Conservation (phyloP, 2,888 invertebrate species). For the Tenthredo distinguenda region DNA sequence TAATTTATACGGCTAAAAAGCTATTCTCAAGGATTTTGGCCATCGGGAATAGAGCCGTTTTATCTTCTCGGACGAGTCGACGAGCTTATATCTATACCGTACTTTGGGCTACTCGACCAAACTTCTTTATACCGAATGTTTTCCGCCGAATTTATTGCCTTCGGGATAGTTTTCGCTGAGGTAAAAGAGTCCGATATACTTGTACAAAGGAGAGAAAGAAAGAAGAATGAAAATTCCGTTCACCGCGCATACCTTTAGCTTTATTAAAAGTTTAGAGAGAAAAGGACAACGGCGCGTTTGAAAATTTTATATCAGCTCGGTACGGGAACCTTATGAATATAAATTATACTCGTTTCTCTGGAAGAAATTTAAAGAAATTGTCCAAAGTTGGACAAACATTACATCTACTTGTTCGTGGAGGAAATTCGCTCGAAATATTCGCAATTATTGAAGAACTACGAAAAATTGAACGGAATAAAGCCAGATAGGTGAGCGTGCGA, state of each 20-base stretch:
- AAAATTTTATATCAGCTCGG: background rate
- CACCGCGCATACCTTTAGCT: background rate
- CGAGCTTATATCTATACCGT: background rate
- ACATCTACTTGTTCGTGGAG: background rate
- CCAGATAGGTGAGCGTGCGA: background rate
- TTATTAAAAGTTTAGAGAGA: constrained; percentile 26
- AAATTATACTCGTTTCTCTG: background rate
- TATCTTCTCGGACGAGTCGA: background rate
- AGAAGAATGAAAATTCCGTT: constrained; percentile 15
- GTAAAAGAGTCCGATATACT: background rate
- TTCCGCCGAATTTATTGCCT: constrained; percentile 26
- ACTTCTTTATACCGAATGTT: constrained; percentile 19
- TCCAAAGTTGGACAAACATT: background rate
- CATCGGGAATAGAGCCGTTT: constrained; percentile 1
- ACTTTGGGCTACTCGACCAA: background rate
- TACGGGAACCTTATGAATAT: background rate
- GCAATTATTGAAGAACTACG: background rate
- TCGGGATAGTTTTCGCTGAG: constrained; percentile 8
- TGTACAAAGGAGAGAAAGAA: background rate
- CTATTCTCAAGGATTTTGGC: background rate
- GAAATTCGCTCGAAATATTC: background rate
- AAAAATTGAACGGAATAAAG: background rate
- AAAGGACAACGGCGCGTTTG: background rate
- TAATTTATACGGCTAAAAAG: constrained; percentile 40
- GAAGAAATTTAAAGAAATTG: background rate